These are phyloP conservation scores for Heliconius hermathena DNA, from an alignment of 1,140 invertebrate species.

Conservation along the genomic window DNA sequence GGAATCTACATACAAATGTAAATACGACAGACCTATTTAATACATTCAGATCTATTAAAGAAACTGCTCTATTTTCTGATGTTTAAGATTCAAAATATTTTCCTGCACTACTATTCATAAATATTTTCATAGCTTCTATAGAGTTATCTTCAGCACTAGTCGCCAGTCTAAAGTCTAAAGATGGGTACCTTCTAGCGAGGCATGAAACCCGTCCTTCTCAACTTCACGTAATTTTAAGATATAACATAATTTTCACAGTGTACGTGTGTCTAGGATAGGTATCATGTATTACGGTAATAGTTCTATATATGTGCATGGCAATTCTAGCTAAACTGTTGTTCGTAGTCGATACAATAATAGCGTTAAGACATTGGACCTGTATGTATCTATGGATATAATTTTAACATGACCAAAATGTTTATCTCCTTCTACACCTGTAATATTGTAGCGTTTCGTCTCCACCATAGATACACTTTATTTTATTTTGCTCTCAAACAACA, in stretches of 20 bases:
- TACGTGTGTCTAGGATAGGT: slow-evolving; percentile 77
- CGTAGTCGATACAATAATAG: slow-evolving; percentile 79
- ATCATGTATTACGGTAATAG: slow-evolving; percentile 68
- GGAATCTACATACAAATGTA: slow-evolving; percentile 72
- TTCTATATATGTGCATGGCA: slow-evolving; percentile 76
- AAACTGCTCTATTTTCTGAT: slow-evolving; percentile 74
- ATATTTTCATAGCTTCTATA: slow-evolving; percentile 76
- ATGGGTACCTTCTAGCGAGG: slow-evolving; percentile 49
- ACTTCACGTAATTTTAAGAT: slow-evolving; percentile 65
- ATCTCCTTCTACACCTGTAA: slow-evolving; percentile 25
- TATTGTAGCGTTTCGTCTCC: slow-evolving; percentile 15
- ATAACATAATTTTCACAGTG: slow-evolving; percentile 67
- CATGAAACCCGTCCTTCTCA: slow-evolving; percentile 53
- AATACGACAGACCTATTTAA: slow-evolving; percentile 67
- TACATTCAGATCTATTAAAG: slow-evolving; percentile 67
- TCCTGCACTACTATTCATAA: slow-evolving; percentile 66
- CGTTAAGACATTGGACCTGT: slow-evolving; percentile 61
- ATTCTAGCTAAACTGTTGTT: slow-evolving; percentile 78
- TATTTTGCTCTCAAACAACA: neutral
- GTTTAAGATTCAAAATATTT: slow-evolving; percentile 68
- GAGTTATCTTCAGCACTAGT: slow-evolving; percentile 61
- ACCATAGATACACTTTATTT: slow-evolving; percentile 7
- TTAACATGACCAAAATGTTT: slow-evolving; percentile 68
- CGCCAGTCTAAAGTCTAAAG: slow-evolving; percentile 42
- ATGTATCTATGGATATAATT: slow-evolving; percentile 61